Base-by-base conservation (phyloP, 2,888 invertebrate genomes). In the Polymixis flavicincta region DNA sequence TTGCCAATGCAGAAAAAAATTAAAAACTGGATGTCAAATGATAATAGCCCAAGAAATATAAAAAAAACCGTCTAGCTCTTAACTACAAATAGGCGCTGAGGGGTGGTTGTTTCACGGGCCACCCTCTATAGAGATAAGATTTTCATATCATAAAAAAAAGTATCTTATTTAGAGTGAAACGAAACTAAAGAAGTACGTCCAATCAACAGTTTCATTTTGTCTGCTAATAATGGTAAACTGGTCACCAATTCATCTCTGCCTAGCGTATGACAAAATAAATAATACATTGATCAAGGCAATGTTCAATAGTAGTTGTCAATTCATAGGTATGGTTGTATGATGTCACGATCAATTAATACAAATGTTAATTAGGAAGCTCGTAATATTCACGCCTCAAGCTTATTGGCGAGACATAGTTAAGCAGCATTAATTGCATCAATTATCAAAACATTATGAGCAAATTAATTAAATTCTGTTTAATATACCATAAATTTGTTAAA, bases 361-460 rank as follows among this genome's bases (percentile, higher is more conserved):
- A 4, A 17, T 17, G 52, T 22, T 54, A 61, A 74, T 48, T 48
- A n/a, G 17, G 17, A 37, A n/a, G 13, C 5, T 32, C 19, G 45
- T 48, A 7, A 52, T 67, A 69, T 76, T 76, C 52, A 45, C 13
- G 25, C 22, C 17, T 25, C 32, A 63, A 45, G 32, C 50, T 61
- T 25, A 45, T 45, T 54, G 25, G 25, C 50, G 61, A 60, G 22
- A 32, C 45, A 25, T 50, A 22, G 3, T 54, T 19, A 37, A 37
- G 14, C n/a, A 22, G 6, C 45, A 48, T 32, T 32, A 6, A 25
- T 50, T n/a, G 28, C n/a, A 61, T 42, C 25, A 22, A 25, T 22
- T 45, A 42, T 22, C n/a, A 25, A 32, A 45, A 45, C 25, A 32
- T 22, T 54, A 32, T 25, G 8, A 25, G 25, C 14, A 55, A 55